phyloP scores from a whole-genome alignment of 2,888 invertebrate species.

The Agrilus biguttatus region DNA sequence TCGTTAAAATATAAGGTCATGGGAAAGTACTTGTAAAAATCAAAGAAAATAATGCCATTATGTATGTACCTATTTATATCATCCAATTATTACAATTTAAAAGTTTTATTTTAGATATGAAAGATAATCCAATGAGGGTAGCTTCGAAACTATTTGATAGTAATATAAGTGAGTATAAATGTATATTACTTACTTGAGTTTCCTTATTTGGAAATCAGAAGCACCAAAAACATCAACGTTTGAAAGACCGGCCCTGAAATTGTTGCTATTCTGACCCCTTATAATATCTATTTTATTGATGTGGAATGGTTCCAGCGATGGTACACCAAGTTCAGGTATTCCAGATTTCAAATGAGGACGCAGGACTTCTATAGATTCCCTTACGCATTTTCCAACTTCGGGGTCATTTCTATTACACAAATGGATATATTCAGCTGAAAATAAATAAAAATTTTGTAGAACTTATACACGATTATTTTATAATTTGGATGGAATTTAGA shows the following conservation, averaged over 20 bases:
- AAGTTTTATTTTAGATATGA: too few relatives aligned
- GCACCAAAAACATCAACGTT: slow-evolving; percentile 38
- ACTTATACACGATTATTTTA: too few relatives aligned
- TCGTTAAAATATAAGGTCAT: too few relatives aligned
- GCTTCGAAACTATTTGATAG: too few relatives aligned
- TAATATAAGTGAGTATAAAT: too few relatives aligned
- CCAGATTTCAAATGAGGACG: slow-evolving; percentile 44
- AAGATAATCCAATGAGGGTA: too few relatives aligned
- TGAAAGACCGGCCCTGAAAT: slow-evolving; percentile 33
- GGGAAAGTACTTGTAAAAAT: too few relatives aligned
- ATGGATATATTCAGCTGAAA: slow-evolving; percentile 50
- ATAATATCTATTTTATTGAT: slow-evolving; percentile 46
- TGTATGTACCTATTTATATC: too few relatives aligned
- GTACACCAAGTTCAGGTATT: slow-evolving; percentile 53
- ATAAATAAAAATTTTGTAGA: slow-evolving; percentile 6
- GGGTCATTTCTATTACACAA: slow-evolving; percentile 48
- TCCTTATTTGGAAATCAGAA: slow-evolving; percentile 36
- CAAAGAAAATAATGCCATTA: too few relatives aligned
- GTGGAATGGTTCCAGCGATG: slow-evolving; percentile 47
- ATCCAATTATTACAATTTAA: too few relatives aligned
- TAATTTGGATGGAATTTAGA: too few relatives aligned
- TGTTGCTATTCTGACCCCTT: slow-evolving; percentile 35
- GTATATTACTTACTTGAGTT: slow-evolving; percentile 33
- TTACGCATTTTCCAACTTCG: slow-evolving; percentile 45
- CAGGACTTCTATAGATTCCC: slow-evolving; percentile 43